Percentiles rank a stretch among this genome's conserved stretches.
Conservation (phyloP, 2,113 vertebrate species). For the Sebastes fasciatus region DNA sequence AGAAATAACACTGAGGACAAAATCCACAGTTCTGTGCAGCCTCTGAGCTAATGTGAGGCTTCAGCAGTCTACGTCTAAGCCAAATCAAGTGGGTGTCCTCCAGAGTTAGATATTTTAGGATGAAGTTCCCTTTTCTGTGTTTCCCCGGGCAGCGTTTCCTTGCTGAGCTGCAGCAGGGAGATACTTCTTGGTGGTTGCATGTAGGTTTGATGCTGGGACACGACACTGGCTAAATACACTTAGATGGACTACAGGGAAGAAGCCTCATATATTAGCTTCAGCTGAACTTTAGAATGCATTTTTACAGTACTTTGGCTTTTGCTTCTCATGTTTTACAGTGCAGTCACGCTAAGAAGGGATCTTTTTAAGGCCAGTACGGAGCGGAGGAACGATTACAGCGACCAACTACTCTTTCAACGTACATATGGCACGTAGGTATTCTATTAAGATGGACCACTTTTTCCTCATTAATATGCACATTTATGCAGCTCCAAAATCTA, state of each 20-base stretch:
- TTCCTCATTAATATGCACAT: neutral
- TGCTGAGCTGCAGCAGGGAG: neutral
- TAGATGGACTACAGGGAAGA: slow-evolving; percentile 2
- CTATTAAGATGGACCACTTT: neutral
- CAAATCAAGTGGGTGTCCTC: neutral
- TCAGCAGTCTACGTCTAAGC: neutral
- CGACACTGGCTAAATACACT: neutral
- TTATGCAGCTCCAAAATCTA: neutral
- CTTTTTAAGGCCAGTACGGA: neutral
- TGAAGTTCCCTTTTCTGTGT: slow-evolving; percentile 13
- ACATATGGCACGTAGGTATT: neutral
- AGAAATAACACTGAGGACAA: neutral
- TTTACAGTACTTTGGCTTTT: neutral
- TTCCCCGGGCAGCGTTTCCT: neutral
- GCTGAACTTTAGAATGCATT: neutral
- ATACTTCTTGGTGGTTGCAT: neutral
- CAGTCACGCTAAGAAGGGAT: no score
- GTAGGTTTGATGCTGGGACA: slow-evolving; percentile 8
- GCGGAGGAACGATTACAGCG: neutral
- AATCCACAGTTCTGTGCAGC: neutral
- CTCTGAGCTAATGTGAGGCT: neutral
- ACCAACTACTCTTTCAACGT: neutral
- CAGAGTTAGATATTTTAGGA: neutral
- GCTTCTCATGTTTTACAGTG: neutral
- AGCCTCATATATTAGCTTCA: slow-evolving; percentile 7